Conservation (phyloP, 2,113 vertebrate genomes). For the Egretta garzetta region DNA sequence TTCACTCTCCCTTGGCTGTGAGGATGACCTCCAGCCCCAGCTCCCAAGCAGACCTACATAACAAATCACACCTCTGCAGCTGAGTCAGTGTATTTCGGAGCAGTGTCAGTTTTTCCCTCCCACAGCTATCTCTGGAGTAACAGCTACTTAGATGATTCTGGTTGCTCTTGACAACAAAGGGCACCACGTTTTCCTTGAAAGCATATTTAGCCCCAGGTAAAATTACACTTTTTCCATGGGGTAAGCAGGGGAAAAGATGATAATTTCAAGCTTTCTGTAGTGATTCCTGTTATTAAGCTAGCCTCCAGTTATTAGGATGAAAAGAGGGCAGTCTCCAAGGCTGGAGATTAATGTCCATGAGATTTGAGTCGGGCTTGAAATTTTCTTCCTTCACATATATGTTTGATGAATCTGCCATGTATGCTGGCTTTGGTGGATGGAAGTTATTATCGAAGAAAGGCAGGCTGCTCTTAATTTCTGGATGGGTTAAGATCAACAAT, state of each 20-base stretch:
- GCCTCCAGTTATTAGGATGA: conserved; percentile 37
- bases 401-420: conserved; percentile 29
- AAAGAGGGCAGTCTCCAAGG: conserved; percentile 20
- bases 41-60: neutral
- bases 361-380: conserved; percentile 18
- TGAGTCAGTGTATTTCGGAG: neutral
- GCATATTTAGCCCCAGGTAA: neutral
- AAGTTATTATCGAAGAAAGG: conserved; percentile 44
- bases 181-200: neutral
- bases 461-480: conserved; percentile 14
- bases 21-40: neutral
- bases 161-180: conserved; percentile 51
- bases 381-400: neutral
- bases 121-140: neutral
- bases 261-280: conserved; percentile 40
- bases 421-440: conserved; percentile 6
- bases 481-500: neutral
- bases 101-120: neutral
- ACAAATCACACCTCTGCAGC: conserved; percentile 1
- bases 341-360: conserved; percentile 32
- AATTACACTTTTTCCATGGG: conserved; percentile 40
- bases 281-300: conserved; percentile 46
- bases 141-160: neutral
- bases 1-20: neutral
- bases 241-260: neutral